A percentile compares a stretch with the other conserved stretches of the same genome.
Conservation (phyloP, 2,888 invertebrate species). For the Athalia circularis region DNA sequence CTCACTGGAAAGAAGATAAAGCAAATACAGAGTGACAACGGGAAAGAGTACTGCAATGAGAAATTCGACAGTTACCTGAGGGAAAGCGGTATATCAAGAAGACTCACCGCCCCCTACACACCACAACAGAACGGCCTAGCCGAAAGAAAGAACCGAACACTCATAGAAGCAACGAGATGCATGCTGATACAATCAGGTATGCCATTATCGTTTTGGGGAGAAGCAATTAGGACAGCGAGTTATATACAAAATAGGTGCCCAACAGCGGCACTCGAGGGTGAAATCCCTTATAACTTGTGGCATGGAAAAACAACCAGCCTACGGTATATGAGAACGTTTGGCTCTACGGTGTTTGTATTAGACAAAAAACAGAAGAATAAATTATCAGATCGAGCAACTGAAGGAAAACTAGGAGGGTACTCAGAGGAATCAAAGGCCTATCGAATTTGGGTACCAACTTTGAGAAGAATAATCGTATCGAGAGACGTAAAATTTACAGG, state of each 20-base stretch:
- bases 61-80: constrained; percentile 52
- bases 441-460: constrained; percentile 3
- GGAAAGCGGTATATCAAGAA: constrained; percentile 55
- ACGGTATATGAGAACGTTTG: constrained; percentile 30
- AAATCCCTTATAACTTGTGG: constrained; percentile 52
- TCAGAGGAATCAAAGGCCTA: constrained; percentile 35
- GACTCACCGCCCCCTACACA: constrained; percentile 55
- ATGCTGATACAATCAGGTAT: constrained; percentile 56
- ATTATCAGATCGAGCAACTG: constrained; percentile 45
- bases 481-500: constrained; percentile 45
- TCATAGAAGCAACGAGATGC: constrained; percentile 57
- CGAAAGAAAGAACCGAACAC: constrained; percentile 59
- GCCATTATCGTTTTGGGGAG: constrained; percentile 50
- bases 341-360: constrained; percentile 32
- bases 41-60: constrained; percentile 50
- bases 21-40: constrained; percentile 51
- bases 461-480: constrained; percentile 16
- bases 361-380: constrained; percentile 40
- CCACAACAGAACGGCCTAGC: constrained; percentile 62
- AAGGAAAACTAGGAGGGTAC: constrained; percentile 29
- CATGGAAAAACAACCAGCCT: constrained; percentile 39
- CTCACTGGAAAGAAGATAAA: constrained; percentile 50
- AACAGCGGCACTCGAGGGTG: constrained; percentile 47
- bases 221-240: constrained; percentile 57
- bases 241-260: constrained; percentile 58